Evolutionary conservation across 2,888 invertebrate genomes (phyloP), one percentile per base, ranked within the genome.

Genomic region (Malthinus seriepunctatus): DNA sequence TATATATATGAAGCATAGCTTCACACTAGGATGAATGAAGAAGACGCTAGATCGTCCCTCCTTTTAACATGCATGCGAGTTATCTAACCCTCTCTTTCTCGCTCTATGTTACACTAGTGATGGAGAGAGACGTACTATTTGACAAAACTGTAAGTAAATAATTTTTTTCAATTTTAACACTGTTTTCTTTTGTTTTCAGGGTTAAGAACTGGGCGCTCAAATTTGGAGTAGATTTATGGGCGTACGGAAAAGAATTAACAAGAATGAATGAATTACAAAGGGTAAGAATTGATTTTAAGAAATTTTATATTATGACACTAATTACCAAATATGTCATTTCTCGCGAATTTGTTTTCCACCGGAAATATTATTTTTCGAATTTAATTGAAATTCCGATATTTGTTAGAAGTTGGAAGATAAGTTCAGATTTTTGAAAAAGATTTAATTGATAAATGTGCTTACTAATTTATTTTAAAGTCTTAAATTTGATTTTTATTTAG

Each of bases 201-300:
- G 93, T 94, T 67, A 90, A 91, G 79, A 93, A 93, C 78, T 93
- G 93, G 93, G 94, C 94, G 66, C 80, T 93, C 64, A 91, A 92
- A 81, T 93, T 94, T 75, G 94, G 93, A 69, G 91, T 92, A 66
- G 92, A 93, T 80, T 82, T 93, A 66, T 93, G 93, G 93, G 91
- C 92, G 80, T 93, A 91, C 72, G 92, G 93, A 63, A 84, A 88
- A 74, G 90, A 91, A 79, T 89, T 90, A 76, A 93, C 93, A 11
- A 91, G 91, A 83, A 91, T 92, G 89, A 89, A 88, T 75, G 92
- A 92, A 78, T 88, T 93, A 74, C 90, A 91, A 82, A 88, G 86
- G 81, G 93, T 93, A 83, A 90, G 89, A 10, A 32, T 42, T 38
- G 32, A 15, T 14, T 42, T 39, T 23, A 42, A 32, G 48, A 55